These are phyloP conservation scores for Bolborhynchus lineola DNA, from an alignment of 2,113 vertebrate genomes.

Conservation along the genomic window DNA sequence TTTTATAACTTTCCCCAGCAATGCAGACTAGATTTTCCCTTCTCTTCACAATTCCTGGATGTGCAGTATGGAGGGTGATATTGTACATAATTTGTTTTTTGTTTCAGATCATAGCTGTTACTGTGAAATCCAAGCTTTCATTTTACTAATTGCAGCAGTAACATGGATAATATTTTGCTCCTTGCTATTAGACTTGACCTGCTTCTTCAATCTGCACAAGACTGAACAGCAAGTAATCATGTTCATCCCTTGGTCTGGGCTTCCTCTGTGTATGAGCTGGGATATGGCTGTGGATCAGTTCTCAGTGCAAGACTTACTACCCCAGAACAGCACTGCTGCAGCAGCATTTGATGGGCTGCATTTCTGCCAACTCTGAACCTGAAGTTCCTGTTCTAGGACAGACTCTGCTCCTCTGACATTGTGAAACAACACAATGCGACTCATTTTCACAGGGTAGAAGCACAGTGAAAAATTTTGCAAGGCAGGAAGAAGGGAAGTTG, in stretches of 20 bases:
- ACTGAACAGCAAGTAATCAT: background rate
- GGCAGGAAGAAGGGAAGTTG: background rate
- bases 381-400: background rate
- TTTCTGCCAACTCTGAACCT: background rate
- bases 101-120: background rate
- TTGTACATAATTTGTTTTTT: background rate
- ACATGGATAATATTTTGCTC: background rate
- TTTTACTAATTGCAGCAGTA: background rate
- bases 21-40: constrained; percentile 4
- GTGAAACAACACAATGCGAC: background rate
- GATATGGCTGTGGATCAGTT: background rate
- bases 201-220: background rate
- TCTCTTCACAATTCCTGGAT: background rate
- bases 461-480: background rate
- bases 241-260: background rate
- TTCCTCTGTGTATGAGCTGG: background rate
- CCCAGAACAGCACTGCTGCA: background rate
- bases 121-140: background rate
- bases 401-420: background rate
- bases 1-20: constrained; percentile 46
- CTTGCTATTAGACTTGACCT: background rate
- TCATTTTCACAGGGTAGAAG: background rate
- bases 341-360: background rate
- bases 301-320: background rate
- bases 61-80: background rate